phyloP scores from a whole-genome alignment of 1,140 invertebrate species.

The Leptinotarsa lineolata region DNA sequence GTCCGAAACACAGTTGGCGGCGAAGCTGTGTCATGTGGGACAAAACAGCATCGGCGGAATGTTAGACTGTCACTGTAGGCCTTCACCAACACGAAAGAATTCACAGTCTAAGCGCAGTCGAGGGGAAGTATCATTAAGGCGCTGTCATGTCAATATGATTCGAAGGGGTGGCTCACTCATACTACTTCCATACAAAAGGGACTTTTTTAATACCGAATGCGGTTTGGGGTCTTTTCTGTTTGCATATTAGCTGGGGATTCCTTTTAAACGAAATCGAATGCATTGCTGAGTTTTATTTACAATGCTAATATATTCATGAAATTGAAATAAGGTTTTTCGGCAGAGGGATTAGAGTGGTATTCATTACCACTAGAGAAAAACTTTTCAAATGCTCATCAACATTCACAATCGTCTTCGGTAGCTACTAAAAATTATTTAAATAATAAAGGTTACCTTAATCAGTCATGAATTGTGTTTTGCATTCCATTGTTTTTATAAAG shows the following conservation, averaged over 20 bases:
- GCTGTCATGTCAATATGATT: constrained; percentile 57
- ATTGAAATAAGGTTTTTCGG: constrained; percentile 46
- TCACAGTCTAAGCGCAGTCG: constrained; percentile 49
- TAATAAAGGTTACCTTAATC: too few relatives aligned
- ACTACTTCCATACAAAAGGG: constrained; percentile 51
- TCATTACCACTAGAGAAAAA: constrained; percentile 18
- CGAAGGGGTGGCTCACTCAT: constrained; percentile 49
- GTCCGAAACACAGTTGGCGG: constrained; percentile 55
- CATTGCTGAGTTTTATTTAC: constrained; percentile 45
- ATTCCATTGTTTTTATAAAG: too few relatives aligned
- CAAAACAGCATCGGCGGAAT: constrained; percentile 54
- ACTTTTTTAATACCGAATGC: constrained; percentile 53
- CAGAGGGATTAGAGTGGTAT: constrained; percentile 1
- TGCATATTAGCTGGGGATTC: constrained; percentile 48
- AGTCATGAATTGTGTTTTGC: too few relatives aligned
- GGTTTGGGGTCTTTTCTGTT: constrained; percentile 48
- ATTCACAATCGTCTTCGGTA: too few relatives aligned
- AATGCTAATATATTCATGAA: constrained; percentile 51
- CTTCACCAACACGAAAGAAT: neutral
- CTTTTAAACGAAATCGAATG: constrained; percentile 47
- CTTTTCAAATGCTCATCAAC: too few relatives aligned
- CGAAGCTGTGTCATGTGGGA: constrained; percentile 56
- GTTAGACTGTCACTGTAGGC: constrained; percentile 47
- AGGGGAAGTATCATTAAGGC: constrained; percentile 54
- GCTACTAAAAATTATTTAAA: too few relatives aligned